Conservation (phyloP, 1,140 invertebrate genomes). For the Achatina immaculata region DNA sequence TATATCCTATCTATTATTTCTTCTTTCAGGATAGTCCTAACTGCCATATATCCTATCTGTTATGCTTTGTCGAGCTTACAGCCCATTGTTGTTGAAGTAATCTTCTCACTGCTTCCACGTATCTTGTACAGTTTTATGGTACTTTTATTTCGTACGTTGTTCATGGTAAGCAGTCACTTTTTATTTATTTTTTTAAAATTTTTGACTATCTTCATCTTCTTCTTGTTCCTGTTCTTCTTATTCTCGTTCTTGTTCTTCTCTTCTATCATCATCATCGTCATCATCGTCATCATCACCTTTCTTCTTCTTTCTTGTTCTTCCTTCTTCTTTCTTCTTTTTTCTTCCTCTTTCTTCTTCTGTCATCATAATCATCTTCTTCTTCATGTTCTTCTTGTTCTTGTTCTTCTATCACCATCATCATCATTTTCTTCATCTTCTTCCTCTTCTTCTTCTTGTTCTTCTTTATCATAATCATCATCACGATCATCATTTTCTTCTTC, state of each 20-base stretch:
- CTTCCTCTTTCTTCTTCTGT: neutral
- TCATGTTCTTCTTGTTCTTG: neutral
- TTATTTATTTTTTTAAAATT: conserved; percentile 8
- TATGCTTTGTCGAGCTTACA: too few relatives aligned
- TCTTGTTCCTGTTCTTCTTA: conserved; percentile 2
- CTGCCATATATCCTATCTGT: too few relatives aligned
- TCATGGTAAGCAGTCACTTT: too few relatives aligned
- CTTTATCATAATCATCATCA: too few relatives aligned
- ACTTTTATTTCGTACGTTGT: too few relatives aligned
- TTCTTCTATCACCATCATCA: neutral
- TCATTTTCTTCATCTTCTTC: conserved; percentile 3
- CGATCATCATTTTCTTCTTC: too few relatives aligned
- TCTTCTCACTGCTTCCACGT: too few relatives aligned
- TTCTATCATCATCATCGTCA: neutral
- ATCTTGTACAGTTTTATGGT: too few relatives aligned
- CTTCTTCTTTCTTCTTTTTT: neutral
- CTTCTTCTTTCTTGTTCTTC: neutral
- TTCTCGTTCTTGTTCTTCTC: neutral
- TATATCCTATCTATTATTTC: too few relatives aligned
- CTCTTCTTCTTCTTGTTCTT: conserved; percentile 4
- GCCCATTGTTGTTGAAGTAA: too few relatives aligned
- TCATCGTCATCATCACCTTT: too few relatives aligned
- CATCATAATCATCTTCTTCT: neutral
- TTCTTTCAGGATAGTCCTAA: too few relatives aligned
- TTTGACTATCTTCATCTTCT: neutral